These are phyloP conservation scores for Cossypha heuglini DNA, from an alignment of 2,797 vertebrate genomes.

Conservation along the genomic window DNA sequence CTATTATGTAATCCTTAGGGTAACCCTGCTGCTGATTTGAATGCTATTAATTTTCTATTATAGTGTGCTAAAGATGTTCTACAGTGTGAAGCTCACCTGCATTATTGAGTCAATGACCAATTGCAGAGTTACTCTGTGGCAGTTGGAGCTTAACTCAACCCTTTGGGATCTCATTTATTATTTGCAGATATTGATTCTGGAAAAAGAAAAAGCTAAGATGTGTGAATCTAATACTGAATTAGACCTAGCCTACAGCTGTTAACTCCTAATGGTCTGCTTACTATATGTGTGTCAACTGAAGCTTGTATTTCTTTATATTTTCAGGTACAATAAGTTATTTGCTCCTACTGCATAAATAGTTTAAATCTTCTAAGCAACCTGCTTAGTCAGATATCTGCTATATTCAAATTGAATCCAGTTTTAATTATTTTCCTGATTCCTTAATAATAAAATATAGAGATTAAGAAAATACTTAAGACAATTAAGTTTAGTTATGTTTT, in stretches of 20 bases:
- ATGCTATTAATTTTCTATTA: conserved; percentile 98
- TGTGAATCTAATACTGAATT: conserved; percentile 84
- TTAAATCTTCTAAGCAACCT: background rate
- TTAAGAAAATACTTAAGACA: background rate
- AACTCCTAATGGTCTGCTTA: conserved; percentile 78
- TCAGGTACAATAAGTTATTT: conserved; percentile 19
- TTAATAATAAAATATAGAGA: background rate
- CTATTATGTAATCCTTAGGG: conserved; percentile 91
- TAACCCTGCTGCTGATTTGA: conserved; percentile 90
- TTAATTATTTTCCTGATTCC: background rate
- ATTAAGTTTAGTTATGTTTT: background rate
- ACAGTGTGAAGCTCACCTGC: conserved; percentile 86
- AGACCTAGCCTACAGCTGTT: conserved; percentile 84
- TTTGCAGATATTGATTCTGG: conserved; percentile 98
- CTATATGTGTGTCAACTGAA: conserved; percentile 29
- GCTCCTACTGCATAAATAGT: conserved; percentile 29
- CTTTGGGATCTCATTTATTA: conserved; percentile 98
- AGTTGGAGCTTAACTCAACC: conserved; percentile 87
- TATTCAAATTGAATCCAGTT: background rate
- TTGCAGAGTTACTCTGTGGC: conserved; percentile 85
- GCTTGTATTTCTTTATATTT: conserved; percentile 28
- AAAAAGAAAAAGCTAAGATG: conserved; percentile 82
- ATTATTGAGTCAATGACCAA: conserved; percentile 92
- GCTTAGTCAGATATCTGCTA: background rate
- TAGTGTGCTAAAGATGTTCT: conserved; percentile 91